Percentiles rank a stretch among this genome's conserved stretches.
Evolutionary conservation across 1,140 invertebrate species (phyloP).

Genomic region (Atta colombica): DNA sequence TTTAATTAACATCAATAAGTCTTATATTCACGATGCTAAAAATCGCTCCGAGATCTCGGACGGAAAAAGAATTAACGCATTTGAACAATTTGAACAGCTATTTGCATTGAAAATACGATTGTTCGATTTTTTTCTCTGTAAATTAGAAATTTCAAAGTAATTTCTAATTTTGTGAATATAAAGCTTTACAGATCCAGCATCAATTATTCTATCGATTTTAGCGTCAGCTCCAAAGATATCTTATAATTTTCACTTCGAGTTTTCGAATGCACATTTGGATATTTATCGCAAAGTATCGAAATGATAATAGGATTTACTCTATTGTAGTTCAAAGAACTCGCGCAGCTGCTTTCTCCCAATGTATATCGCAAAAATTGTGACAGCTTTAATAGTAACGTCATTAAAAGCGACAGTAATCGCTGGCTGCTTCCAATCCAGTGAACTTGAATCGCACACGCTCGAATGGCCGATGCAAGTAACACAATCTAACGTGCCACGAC

Average conservation of each 20-base stretch:
- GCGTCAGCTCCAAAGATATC: too few relatives aligned
- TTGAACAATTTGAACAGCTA: too few relatives aligned
- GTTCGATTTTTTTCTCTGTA: too few relatives aligned
- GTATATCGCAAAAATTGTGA: not conserved
- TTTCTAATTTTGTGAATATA: too few relatives aligned
- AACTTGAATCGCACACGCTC: conserved; percentile 13
- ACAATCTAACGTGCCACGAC: conserved; percentile 14
- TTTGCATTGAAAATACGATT: too few relatives aligned
- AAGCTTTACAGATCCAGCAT: too few relatives aligned
- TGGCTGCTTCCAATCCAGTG: conserved; percentile 7
- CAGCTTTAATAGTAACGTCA: not conserved
- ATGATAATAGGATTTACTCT: conserved; percentile 7
- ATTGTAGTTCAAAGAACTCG: not conserved
- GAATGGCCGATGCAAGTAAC: not conserved
- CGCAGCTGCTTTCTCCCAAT: not conserved
- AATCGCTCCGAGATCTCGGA: too few relatives aligned
- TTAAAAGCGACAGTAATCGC: conserved; percentile 22
- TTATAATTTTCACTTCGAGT: not conserved
- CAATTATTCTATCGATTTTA: too few relatives aligned
- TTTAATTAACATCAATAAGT: too few relatives aligned
- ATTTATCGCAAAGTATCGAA: not conserved
- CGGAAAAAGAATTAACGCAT: too few relatives aligned
- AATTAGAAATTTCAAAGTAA: too few relatives aligned
- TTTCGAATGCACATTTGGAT: not conserved
- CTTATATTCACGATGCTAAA: too few relatives aligned